Base-by-base conservation (phyloP, 2,888 invertebrate genomes). In the Leptothorax acervorum region DNA sequence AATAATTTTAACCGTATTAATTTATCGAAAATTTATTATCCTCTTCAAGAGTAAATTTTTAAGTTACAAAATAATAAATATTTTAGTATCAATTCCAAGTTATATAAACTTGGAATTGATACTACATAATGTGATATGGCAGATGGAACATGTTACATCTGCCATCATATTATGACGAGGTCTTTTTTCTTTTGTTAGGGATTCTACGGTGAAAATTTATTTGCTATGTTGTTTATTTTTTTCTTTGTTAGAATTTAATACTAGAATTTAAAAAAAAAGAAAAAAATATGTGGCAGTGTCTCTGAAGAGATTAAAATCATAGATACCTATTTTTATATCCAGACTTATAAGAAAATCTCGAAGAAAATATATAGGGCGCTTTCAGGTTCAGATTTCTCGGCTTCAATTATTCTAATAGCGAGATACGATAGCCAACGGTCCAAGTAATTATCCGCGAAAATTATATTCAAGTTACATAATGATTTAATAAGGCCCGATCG, bases 401-500 rank as follows among this genome's bases (percentile, higher is more conserved):
- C 45, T 18, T 57, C 28, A 35, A 73, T 81, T 73, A 81, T 81
- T 73, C 23, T 39, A 31, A n/a, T 35, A 71, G 15, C n/a, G 28
- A 45, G 42, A 23, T 45, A 18, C 3, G 18, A 79, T 60, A 42
- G 8, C 12, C 35, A 45, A 63, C n/a, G 51, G 35, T 18, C 62
- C n/a, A 74, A 65, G 39, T 57, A 57, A 82, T 74, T 62, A 63
- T 42, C 62, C 31, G 57, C 28, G 79, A 35, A 83, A 74, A 79
- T 87, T 83, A 87, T 76, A 63, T 65, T 76, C 35, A 71, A 55
- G 45, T 71, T 74, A 82, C 45, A 63, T 78, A 86, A 83, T 74
- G 74, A 86, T 89, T 87, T 85, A 86, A 87, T 86, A 85, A 79
- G 75, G 45, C 66, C 66, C 78, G 45, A 82, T 86, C 84, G 83